phyloP scores from a whole-genome alignment of 1,140 invertebrate species.

The Hyphantria cunea region DNA sequence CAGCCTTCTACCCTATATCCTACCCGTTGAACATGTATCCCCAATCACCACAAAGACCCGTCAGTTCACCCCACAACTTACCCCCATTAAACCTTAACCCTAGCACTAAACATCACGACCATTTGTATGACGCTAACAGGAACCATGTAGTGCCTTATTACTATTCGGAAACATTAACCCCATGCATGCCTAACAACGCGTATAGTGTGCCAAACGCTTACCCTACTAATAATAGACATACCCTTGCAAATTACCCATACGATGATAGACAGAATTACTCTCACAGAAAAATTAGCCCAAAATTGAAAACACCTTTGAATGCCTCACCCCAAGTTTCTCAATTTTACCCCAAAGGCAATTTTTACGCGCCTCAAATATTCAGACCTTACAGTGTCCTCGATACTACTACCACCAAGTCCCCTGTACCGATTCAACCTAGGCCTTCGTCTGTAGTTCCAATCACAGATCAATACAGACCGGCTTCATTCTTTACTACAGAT shows the following conservation, averaged over 20 bases:
- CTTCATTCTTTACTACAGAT: slow-evolving; percentile 65
- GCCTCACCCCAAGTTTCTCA: slow-evolving; percentile 54
- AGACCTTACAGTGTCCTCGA: slow-evolving; percentile 73
- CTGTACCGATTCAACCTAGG: slow-evolving; percentile 55
- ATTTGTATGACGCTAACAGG: slow-evolving; percentile 72
- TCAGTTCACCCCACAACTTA: slow-evolving; percentile 54
- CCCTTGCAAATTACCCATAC: slow-evolving; percentile 54
- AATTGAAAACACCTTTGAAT: slow-evolving; percentile 48
- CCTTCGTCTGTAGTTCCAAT: slow-evolving; percentile 67
- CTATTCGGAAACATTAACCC: slow-evolving; percentile 71
- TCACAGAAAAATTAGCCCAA: slow-evolving; percentile 50
- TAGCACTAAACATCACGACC: slow-evolving; percentile 62
- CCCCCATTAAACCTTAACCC: slow-evolving; percentile 53
- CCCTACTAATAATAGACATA: slow-evolving; percentile 56
- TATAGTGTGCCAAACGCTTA: slow-evolving; percentile 62
- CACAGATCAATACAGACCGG: slow-evolving; percentile 66
- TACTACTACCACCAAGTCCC: slow-evolving; percentile 55
- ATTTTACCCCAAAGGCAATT: slow-evolving; percentile 50
- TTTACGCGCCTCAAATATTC: slow-evolving; percentile 45
- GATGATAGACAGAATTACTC: slow-evolving; percentile 58
- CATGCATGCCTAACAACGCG: slow-evolving; percentile 69
- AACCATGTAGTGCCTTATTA: slow-evolving; percentile 77
- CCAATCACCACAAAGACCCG: slow-evolving; percentile 53
- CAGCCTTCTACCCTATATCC: slow-evolving; percentile 71
- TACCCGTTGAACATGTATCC: slow-evolving; percentile 70